Base-by-base conservation (phyloP, 2,797 vertebrate species). In the Selene dorsalis region DNA sequence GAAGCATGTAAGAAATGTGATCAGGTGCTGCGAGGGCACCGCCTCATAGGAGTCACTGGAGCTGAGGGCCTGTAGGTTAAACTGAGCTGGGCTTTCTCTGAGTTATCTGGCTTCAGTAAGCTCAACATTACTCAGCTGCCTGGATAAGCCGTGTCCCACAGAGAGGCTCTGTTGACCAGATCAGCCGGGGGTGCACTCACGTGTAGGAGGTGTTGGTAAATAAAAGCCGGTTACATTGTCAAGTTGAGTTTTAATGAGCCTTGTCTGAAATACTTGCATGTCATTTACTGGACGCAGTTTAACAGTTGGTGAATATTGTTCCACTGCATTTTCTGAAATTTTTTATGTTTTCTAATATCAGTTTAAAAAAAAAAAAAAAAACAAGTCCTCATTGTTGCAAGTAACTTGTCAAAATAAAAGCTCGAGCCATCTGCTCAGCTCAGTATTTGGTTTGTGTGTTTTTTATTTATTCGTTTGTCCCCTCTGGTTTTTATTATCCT, bases 1-100 rank as follows among this genome's bases (percentile, higher is more conserved):
- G 77, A 89, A 90, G 92, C 90, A 91, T 91, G 85, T 50, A 61
- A 88, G 84, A 85, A 87, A 93, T 91, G 84, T 35, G 80, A 87
- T 88, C 88, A 91, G 87, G 73, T 84, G 75, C 66, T 69, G 66
- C 6, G 66, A 74, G 72, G 75, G 61, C 38, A 41, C 28, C 10
- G 55, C 72, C 69, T 84, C 70, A 26, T 13, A 13, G 17, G 6
- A 62, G 32, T 12, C 60, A 62, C 22, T 2, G 17, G 7, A 48
- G 45, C 8, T 48, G 45, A 6, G 32, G 32, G 41, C 20, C 59
- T 69, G 56, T 5, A 60, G 5, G 50, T 58, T 72, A 14, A 32
- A 59, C 59, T 57, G n/a, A 38, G 20, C 47, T 14, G 3, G 61
- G 18, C 45, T 71, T 6, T 22, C 18, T 62, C 4, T 18, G 20